A percentile compares a stretch with the other conserved stretches of the same genome.
phyloP scores from a whole-genome alignment of 1,140 invertebrate genomes.

The Pinna nobilis region DNA sequence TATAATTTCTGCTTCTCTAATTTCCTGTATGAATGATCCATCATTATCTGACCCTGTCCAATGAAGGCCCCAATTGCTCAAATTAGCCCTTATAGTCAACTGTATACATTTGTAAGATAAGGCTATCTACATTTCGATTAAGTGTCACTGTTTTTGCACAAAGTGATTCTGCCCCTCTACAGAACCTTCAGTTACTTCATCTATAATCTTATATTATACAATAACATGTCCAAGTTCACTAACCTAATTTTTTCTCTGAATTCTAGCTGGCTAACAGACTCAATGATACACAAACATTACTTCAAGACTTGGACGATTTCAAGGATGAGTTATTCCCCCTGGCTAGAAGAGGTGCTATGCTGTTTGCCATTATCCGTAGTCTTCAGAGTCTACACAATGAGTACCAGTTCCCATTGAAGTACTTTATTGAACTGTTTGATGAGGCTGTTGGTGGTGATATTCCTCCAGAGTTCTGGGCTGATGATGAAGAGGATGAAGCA shows the following conservation, averaged over 20 bases:
- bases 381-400: constrained; percentile 65
- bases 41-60: too few relatives aligned
- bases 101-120: too few relatives aligned
- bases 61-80: too few relatives aligned
- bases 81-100: too few relatives aligned
- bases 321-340: constrained; percentile 71
- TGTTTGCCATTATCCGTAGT: constrained; percentile 65
- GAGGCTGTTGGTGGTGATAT: constrained; percentile 68
- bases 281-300: constrained; percentile 53
- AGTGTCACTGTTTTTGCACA: too few relatives aligned
- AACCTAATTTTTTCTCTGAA: constrained; percentile 3
- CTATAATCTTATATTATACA: neutral
- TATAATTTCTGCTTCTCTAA: too few relatives aligned
- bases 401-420: constrained; percentile 68
- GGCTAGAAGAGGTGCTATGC: constrained; percentile 67
- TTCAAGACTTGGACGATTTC: constrained; percentile 65
- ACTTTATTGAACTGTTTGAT: constrained; percentile 70
- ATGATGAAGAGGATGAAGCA: constrained; percentile 43
- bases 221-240: neutral
- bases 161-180: too few relatives aligned
- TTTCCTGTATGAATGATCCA: too few relatives aligned
- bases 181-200: too few relatives aligned
- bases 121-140: too few relatives aligned
- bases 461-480: constrained; percentile 53
- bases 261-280: constrained; percentile 64